Base-by-base conservation (phyloP, 1,140 invertebrate genomes). In the Cyphomyrmex costatus region DNA sequence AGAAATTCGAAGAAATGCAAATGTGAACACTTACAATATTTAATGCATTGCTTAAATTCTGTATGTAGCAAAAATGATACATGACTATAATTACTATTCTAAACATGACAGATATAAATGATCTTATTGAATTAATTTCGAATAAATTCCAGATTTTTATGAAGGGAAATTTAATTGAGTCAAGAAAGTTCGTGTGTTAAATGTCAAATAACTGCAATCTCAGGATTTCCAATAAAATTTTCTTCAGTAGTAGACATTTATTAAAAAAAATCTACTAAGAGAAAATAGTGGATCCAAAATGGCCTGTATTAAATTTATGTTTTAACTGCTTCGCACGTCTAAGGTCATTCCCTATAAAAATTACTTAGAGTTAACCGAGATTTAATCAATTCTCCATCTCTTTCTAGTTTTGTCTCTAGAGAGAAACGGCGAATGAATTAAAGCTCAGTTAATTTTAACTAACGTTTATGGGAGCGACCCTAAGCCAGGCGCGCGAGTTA, bases 401-500 rank as follows among this genome's bases (percentile, higher is more conserved):
- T 74, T 74, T 60, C 53, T 42, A 58, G 33, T 36, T 73, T 14
- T 46, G 66, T 82, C 51, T 49, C 68, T 60, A 8, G 68, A 33
- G 68, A 74, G 53, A 74, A 71, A 83, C 66, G 79, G 33, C 10
- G n/a, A 42, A 73, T 83, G 53, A 74, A 83, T 83, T 83, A 83
- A 83, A 73, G 68, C 66, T 33, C 79, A 49, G 68, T 73, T 83
- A 74, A 74, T 83, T 83, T 73, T 83, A 27, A 60, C 79, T 60
- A 73, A 74, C 63, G 78, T 83, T 82, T 51, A 83, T 53, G 63
- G 49, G 36, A 58, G 68, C 30, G 53, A 60, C n/a, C 53, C 53
- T 73, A 74, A 83, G 68, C 30, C 53, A 16, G 78, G 46, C 19
- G 60, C 36, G 42, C 51, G 77, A 83, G 65, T 82, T 82, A 82